These are phyloP conservation scores for Autographa pulchrina DNA, from an alignment of 2,888 invertebrate species.

Conservation along the genomic window DNA sequence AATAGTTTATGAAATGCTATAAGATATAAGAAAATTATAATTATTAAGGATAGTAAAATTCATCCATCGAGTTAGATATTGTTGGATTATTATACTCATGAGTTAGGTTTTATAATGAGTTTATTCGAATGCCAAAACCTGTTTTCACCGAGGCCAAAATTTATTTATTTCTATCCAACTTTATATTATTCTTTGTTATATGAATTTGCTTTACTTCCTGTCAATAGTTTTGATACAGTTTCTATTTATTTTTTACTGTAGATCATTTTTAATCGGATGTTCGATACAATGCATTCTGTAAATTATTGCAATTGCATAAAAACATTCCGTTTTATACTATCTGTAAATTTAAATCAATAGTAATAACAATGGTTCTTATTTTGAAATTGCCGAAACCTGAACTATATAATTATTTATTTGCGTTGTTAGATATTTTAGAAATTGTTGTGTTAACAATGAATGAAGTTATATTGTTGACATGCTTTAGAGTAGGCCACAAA, in stretches of 20 bases:
- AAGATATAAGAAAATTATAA: constrained; percentile 73
- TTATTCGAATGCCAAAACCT: constrained; percentile 81
- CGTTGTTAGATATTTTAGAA: constrained; percentile 72
- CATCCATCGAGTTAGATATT: constrained; percentile 75
- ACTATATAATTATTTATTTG: constrained; percentile 59
- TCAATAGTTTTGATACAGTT: constrained; percentile 13
- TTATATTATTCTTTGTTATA: constrained; percentile 33
- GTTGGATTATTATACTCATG: constrained; percentile 81
- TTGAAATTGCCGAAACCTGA: constrained; percentile 49
- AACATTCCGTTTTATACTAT: constrained; percentile 71
- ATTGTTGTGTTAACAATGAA: constrained; percentile 68
- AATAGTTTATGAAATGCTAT: constrained; percentile 80
- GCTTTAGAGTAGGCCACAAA: constrained; percentile 69
- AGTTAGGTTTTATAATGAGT: constrained; percentile 73
- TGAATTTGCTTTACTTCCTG: constrained; percentile 17
- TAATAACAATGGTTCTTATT: constrained; percentile 36
- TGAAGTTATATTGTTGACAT: constrained; percentile 71
- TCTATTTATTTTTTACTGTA: constrained; percentile 15
- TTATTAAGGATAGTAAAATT: constrained; percentile 73
- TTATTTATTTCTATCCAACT: constrained; percentile 67
- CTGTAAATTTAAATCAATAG: constrained; percentile 49
- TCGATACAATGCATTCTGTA: constrained; percentile 25
- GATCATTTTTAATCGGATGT: constrained; percentile 17
- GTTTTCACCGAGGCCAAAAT: constrained; percentile 78
- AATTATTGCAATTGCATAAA: constrained; percentile 48